phyloP scores from a whole-genome alignment of 2,888 invertebrate genomes.

The Drosophila ochracea region DNA sequence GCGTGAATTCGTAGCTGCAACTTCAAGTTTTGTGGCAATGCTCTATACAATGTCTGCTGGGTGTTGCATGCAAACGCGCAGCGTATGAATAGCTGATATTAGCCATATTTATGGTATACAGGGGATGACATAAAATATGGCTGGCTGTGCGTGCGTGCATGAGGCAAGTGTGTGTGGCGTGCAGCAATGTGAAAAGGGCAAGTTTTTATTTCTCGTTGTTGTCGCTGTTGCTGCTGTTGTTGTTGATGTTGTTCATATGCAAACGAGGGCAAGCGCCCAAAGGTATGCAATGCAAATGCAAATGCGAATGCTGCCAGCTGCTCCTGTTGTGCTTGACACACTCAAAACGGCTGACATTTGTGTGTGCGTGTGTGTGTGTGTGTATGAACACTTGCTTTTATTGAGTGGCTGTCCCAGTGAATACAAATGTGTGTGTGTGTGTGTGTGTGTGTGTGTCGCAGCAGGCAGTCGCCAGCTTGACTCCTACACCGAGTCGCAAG shows the following conservation, averaged over 20 bases:
- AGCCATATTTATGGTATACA: slow-evolving; percentile 8
- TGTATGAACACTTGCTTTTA: slow-evolving; percentile 27
- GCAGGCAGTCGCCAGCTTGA: slow-evolving; percentile 27
- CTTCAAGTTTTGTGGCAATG: background rate
- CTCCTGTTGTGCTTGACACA: slow-evolving; percentile 64
- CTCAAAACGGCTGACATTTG: slow-evolving; percentile 60
- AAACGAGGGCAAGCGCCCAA: slow-evolving; percentile 74
- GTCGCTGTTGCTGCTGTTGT: slow-evolving; percentile 3
- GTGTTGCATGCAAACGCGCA: slow-evolving; percentile 1
- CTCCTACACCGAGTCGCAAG: slow-evolving; percentile 15
- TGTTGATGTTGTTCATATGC: slow-evolving; percentile 36
- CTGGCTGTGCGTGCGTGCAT: slow-evolving; percentile 44
- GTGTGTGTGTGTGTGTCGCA: slow-evolving; percentile 24
- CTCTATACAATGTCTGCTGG: background rate
- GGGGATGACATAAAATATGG: slow-evolving; percentile 6
- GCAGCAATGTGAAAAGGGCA: slow-evolving; percentile 13
- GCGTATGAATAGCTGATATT: slow-evolving; percentile 10
- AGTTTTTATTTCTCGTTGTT: slow-evolving; percentile 2
- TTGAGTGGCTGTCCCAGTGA: slow-evolving; percentile 37
- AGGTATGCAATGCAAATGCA: slow-evolving; percentile 72
- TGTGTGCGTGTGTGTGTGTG: slow-evolving; percentile 13
- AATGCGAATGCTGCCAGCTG: slow-evolving; percentile 60
- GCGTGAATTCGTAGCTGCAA: background rate
- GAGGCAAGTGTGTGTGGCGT: background rate
- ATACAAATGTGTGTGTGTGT: background rate